phyloP scores from a whole-genome alignment of 2,888 invertebrate genomes.

The Barypeithes pellucidus region DNA sequence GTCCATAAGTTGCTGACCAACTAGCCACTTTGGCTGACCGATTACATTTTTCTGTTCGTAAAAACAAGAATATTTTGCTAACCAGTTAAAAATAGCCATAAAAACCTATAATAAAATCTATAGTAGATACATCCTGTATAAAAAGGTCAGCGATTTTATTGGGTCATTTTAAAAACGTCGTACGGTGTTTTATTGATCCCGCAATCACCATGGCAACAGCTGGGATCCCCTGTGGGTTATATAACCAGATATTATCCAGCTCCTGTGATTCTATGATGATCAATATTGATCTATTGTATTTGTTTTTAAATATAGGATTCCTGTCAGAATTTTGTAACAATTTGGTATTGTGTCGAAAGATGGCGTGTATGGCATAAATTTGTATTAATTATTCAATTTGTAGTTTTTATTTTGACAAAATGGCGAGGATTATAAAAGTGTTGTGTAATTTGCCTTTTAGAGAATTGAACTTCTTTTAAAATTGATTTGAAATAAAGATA shows the following conservation, averaged over 20 bases:
- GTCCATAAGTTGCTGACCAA: no score
- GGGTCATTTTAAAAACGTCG: constrained; percentile 25
- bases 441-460: no score
- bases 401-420: background rate
- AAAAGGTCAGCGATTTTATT: constrained; percentile 12
- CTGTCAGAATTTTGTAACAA: background rate
- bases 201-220: constrained; percentile 17
- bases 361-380: background rate
- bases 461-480: no score
- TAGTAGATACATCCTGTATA: constrained; percentile 7
- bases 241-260: constrained; percentile 10
- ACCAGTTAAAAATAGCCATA: no score
- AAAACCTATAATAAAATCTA: no score
- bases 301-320: background rate
- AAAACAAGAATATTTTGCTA: no score
- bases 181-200: constrained; percentile 13
- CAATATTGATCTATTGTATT: no score
- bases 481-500: no score
- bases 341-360: background rate
- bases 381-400: background rate
- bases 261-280: no score
- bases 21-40: no score
- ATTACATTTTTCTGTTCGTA: no score
- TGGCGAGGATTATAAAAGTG: background rate
- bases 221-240: background rate